These are phyloP conservation scores for Sylvicapra grimmia DNA, from an alignment of 2,113 vertebrate species.

Conservation along the genomic window DNA sequence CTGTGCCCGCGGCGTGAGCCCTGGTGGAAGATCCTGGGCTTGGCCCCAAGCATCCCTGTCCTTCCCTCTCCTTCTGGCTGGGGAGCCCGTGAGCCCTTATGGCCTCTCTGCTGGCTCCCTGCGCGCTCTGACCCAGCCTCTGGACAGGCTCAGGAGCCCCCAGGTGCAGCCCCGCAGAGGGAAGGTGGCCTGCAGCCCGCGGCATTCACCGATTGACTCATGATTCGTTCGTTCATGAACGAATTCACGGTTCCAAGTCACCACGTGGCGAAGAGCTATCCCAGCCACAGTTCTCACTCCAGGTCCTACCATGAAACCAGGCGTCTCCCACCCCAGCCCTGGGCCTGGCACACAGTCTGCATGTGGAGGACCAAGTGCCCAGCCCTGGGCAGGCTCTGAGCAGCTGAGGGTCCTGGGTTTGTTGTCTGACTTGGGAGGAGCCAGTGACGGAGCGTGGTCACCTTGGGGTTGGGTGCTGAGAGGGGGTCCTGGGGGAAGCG, in stretches of 20 bases:
- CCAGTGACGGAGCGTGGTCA: rapidly evolving
- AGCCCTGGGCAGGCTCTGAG: background rate
- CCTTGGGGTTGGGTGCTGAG: rapidly evolving
- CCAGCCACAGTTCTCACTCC: background rate
- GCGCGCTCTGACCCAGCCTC: rapidly evolving
- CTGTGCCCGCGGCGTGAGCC: rapidly evolving
- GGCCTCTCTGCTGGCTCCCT: rapidly evolving
- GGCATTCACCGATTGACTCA: rapidly evolving
- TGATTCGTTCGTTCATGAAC: rapidly evolving
- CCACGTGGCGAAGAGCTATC: rapidly evolving
- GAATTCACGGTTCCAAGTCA: rapidly evolving
- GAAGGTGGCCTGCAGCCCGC: background rate
- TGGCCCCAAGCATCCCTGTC: rapidly evolving
- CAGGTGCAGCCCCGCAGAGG: background rate
- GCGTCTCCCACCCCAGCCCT: too few species aligned
- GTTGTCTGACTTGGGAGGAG: background rate
- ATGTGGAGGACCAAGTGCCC: rapidly evolving
- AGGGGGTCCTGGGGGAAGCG: rapidly evolving
- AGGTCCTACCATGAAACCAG: rapidly evolving
- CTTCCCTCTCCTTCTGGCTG: background rate
- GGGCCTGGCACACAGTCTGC: rapidly evolving
- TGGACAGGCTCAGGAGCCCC: background rate
- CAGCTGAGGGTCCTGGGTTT: too few species aligned
- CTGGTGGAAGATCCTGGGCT: background rate
- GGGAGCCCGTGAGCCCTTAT: rapidly evolving